Base-by-base conservation (phyloP, 2,888 invertebrate species). In the Bugulina stolonifera region DNA sequence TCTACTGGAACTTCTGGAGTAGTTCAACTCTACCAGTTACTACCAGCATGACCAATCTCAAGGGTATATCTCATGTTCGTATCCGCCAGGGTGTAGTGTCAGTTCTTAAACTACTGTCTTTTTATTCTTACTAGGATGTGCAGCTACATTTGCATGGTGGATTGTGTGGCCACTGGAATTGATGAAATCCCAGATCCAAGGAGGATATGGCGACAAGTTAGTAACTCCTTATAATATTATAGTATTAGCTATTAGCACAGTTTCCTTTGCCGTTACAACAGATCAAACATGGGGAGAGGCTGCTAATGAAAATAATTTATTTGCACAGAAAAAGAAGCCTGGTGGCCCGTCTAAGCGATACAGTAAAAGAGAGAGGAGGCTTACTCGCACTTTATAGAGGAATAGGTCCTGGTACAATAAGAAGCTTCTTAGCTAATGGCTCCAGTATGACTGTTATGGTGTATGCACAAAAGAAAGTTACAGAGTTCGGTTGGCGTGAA, bases 141-240 rank as follows among this genome's bases (percentile, higher is more conserved):
- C 82, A 22, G 82, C 83, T 5, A 83, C 82, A 0, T 71, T 81
- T 35, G 80, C 80, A 43, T 83, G 83, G 83, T 82, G 82, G 81
- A 75, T 83, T 34, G 81, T 83, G 0, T 83, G 83, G 83, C 83
- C 83, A 0, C 75, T 83, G 23, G 83, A 83, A 74, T 81, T 81
- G 75, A 82, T 83, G 81, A 83, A 82, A 73, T 81, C 81, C 34
- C 82, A 82, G 73, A 79, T 83, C 1, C 83, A 83, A 73, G 78
- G 80, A 71, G 78, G 78, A 69, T 83, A 83, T 77, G 80, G 29
- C 5, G 57, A 57, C 25, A 22, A 57, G 57, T 57, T 23, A 57
- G 57, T 57, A n/a, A n/a, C n/a, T n/a, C n/a, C n/a, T n/a, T n/a
- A n/a, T n/a, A n/a, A n/a, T n/a, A n/a, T n/a, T n/a, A n/a, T n/a